Base-by-base conservation (phyloP, 1,140 invertebrate genomes). In the Carposina sasakii region DNA sequence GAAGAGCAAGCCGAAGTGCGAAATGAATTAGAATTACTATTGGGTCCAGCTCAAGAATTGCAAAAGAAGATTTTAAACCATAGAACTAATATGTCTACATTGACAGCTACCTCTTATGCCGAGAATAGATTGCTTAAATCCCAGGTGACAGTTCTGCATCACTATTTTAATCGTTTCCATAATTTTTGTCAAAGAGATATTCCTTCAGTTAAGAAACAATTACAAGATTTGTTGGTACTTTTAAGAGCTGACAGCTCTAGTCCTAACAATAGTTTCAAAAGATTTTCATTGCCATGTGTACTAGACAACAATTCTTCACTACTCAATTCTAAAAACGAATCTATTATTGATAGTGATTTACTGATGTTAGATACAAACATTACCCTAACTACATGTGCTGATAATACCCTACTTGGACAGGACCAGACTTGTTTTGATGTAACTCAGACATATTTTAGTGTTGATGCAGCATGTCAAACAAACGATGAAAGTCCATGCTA, bases 351-450 rank as follows among this genome's bases (percentile, higher is more conserved):
- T 54, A 65, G 73, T 17, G 77, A 84, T 60, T 59, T 79, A 23
- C 65, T 84, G 40, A 84, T 84, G 75, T 55, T 84, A 47, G 81
- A 84, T 40, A 82, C 76, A 23, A 84, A 84, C 43, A 23, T 79
- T 2, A 82, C 71, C 3, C 47, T 82, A 28, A 71, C 69, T 2
- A 69, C 71, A 12, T 67, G 57, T 22, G 57, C 54, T n/a, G 74
- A 81, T 50, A 78, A 71, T 43, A 84, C 73, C 34, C 44, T 81
- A 16, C 45, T 62, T 19, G 63, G 57, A 9, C 54, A 70, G 45
- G 72, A 83, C 36, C 74, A 76, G 56, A 79, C 74, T 13, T 71
- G 67, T 51, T 67, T 77, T 37, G 75, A 81, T 54, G 42, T 69
- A 20, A 71, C 74, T 28, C 73, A 78, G 48, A 22, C 65, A 48